phyloP scores from a whole-genome alignment of 2,888 invertebrate species.

The Dioctria linearis region DNA sequence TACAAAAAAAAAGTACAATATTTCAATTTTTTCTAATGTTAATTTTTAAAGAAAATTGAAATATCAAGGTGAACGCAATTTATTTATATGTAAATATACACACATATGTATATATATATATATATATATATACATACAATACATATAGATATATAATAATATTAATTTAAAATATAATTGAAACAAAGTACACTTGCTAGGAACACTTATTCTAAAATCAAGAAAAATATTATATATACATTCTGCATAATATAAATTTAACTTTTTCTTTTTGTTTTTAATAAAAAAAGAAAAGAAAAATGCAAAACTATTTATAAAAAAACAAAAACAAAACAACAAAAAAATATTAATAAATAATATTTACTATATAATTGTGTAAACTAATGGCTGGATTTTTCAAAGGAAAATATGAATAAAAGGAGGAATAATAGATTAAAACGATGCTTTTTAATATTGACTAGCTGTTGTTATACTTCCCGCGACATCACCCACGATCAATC shows the following conservation, averaged over 20 bases:
- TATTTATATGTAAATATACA: slow-evolving; percentile 25
- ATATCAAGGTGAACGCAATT: slow-evolving; percentile 37
- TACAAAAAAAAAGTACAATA: slow-evolving; percentile 27
- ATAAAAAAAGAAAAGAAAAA: slow-evolving; percentile 25
- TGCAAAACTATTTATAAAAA: slow-evolving; percentile 55
- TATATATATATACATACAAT: no score
- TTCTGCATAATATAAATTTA: slow-evolving; percentile 52
- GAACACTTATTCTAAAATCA: not conserved
- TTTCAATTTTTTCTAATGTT: slow-evolving; percentile 3
- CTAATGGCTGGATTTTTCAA: slow-evolving; percentile 59
- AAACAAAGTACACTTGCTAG: no score
- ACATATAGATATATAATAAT: no score
- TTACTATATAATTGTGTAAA: slow-evolving; percentile 59
- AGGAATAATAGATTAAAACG: slow-evolving; percentile 41
- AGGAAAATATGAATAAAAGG: slow-evolving; percentile 47
- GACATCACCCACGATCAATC: no score
- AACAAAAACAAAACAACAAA: no score
- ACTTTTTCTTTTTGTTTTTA: slow-evolving; percentile 19
- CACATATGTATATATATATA: not conserved
- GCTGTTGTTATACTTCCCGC: no score
- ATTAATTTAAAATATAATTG: no score
- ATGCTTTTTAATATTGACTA: slow-evolving; percentile 15
- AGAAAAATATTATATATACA: not conserved
- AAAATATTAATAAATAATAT: slow-evolving; percentile 41
- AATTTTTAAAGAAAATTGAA: slow-evolving; percentile 27